Conservation (phyloP, 2,113 vertebrate genomes). For the Clupea harengus region DNA sequence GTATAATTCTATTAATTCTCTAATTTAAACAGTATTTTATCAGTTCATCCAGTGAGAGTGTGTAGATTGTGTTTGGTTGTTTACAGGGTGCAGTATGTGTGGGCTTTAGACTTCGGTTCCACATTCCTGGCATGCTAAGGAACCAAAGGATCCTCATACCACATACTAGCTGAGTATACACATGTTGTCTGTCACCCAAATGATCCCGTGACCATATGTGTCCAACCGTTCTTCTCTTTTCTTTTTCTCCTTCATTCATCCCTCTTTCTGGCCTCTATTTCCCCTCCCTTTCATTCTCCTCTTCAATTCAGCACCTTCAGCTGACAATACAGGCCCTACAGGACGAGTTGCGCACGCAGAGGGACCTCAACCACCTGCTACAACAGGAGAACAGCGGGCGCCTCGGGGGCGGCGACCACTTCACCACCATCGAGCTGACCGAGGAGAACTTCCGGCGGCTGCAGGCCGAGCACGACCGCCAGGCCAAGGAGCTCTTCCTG, state of each 20-base stretch:
- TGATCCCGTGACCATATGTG: background rate
- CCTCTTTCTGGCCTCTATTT: background rate
- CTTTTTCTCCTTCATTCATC: background rate
- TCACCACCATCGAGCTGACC: conserved; percentile 93
- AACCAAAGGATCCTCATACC: background rate
- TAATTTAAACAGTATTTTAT: too few relatives aligned
- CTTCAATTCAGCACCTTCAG: conserved; percentile 84
- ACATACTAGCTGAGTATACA: background rate
- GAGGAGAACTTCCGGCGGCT: conserved; percentile 97
- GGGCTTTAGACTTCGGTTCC: background rate
- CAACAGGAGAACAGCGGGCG: conserved; percentile 89
- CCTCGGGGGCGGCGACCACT: conserved; percentile 78
- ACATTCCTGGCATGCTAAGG: background rate
- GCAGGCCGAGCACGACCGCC: conserved; percentile 95
- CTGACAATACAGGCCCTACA: conserved; percentile 98
- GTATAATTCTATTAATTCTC: too few relatives aligned
- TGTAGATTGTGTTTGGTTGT: background rate
- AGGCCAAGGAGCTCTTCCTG: conserved; percentile 97
- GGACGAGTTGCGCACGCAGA: conserved; percentile 93
- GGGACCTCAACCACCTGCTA: conserved; percentile 96
- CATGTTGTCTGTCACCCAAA: background rate
- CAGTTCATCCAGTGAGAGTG: background rate
- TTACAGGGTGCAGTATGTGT: background rate
- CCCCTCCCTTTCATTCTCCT: background rate
- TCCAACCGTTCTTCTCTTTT: background rate